Conservation (phyloP, 2,888 invertebrate species). For the Druceiella hillmani region DNA sequence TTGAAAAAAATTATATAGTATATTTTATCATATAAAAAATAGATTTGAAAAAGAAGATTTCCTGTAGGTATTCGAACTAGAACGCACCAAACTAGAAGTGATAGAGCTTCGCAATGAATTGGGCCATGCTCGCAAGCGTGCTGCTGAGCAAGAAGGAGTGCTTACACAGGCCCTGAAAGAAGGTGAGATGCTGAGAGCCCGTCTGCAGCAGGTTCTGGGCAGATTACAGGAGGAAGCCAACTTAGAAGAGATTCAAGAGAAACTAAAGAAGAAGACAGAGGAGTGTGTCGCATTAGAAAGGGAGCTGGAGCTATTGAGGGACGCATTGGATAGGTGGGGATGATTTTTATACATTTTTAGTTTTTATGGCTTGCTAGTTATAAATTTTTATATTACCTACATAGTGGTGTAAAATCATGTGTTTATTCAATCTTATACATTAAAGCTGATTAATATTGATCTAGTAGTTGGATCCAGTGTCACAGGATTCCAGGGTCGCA, state of each 20-base stretch:
- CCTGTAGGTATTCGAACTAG: conserved; percentile 44
- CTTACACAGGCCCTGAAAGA: conserved; percentile 31
- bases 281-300: conserved; percentile 44
- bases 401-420: too few relatives aligned
- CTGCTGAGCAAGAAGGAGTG: conserved; percentile 32
- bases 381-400: too few relatives aligned
- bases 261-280: conserved; percentile 37
- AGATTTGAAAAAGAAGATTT: conserved; percentile 14
- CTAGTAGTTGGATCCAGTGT: too few relatives aligned
- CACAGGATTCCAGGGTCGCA: too few relatives aligned
- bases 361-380: too few relatives aligned
- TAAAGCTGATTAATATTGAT: too few relatives aligned
- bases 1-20: too few relatives aligned
- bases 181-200: conserved; percentile 29
- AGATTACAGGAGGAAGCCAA: conserved; percentile 41
- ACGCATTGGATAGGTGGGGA: conserved; percentile 40
- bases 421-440: too few relatives aligned
- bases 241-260: conserved; percentile 41
- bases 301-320: conserved; percentile 42
- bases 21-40: too few relatives aligned
- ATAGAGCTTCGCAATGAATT: conserved; percentile 41
- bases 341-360: background rate
- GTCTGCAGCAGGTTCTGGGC: conserved; percentile 27
- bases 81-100: conserved; percentile 46
- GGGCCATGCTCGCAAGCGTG: conserved; percentile 46